phyloP scores from a whole-genome alignment of 2,113 vertebrate species.

The Promerops cafer region DNA sequence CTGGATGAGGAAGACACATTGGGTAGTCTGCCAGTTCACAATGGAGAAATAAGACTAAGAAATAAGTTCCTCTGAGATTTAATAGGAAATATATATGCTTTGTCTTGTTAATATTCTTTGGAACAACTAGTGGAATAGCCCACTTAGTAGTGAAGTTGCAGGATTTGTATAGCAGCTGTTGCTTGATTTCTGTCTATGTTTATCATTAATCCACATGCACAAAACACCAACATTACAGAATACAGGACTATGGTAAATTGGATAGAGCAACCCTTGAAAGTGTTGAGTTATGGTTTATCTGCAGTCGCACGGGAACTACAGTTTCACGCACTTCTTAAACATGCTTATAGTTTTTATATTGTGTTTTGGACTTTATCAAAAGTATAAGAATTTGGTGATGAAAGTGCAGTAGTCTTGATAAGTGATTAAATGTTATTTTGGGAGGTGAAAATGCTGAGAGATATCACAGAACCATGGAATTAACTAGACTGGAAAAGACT shows the following conservation, averaged over 20 bases:
- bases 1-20: neutral
- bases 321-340: neutral
- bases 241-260: neutral
- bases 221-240: neutral
- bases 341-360: neutral
- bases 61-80: neutral
- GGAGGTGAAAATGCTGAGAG: neutral
- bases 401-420: neutral
- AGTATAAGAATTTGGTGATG: neutral
- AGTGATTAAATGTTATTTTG: neutral
- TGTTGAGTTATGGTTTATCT: neutral
- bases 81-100: neutral
- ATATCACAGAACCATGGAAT: neutral
- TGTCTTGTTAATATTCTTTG: neutral
- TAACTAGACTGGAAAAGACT: neutral
- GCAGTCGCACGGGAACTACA: neutral
- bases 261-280: neutral
- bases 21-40: neutral
- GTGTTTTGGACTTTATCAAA: neutral
- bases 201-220: neutral
- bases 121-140: neutral
- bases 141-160: neutral
- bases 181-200: neutral
- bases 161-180: neutral
- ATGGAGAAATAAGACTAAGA: neutral